Base-by-base conservation (phyloP, 2,797 vertebrate genomes). In the Gadopsis bispinosus region DNA sequence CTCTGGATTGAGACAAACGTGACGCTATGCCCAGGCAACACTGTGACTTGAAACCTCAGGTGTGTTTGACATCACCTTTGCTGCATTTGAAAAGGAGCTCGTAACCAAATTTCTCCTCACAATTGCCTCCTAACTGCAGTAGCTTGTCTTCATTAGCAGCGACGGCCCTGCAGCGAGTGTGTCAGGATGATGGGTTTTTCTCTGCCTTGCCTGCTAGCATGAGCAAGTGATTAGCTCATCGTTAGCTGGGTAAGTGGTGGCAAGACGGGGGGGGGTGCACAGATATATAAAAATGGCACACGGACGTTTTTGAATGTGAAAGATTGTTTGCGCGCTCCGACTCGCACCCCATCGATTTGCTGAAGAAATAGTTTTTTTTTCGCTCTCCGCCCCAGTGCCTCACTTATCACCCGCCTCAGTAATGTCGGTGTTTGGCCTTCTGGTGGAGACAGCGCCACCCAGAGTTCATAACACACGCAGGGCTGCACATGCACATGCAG, bases 101-200 rank as follows among this genome's bases (percentile, higher is more conserved):
- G 26, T 81, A 75, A 81, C 79, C 47, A 62, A 54, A 84, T 88
- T 84, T 80, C 71, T 73, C 61, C 69, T 67, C 72, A 61, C 81
- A 73, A 63, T 88, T 65, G 72, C 66, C 63, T 72, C 68, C 55
- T 59, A 80, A 83, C 72, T 43, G 47, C 78, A 64, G 60, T 35
- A 59, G 67, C 85, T 85, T 76, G 84, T 87, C 56, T 89, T 91
- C 80, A 90, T 92, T 81, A 84, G 79, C 73, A 60, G 58, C 17
- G 11, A 7, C 66, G 79, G 78, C 78, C 37, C 83, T 72, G 74
- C 31, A 70, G 81, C 72, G 80, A 84, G 33, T 0, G 75, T 71
- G 74, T 85, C 63, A 72, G 61, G 41, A 56, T 82, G 85, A 88
- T 88, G 80, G 83, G 13, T 72, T 85, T 39, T 77, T 60, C 59